Evolutionary conservation across 2,113 vertebrate species (phyloP), one percentile per base, ranked within the genome.

Genomic region (Melierax canorus): DNA sequence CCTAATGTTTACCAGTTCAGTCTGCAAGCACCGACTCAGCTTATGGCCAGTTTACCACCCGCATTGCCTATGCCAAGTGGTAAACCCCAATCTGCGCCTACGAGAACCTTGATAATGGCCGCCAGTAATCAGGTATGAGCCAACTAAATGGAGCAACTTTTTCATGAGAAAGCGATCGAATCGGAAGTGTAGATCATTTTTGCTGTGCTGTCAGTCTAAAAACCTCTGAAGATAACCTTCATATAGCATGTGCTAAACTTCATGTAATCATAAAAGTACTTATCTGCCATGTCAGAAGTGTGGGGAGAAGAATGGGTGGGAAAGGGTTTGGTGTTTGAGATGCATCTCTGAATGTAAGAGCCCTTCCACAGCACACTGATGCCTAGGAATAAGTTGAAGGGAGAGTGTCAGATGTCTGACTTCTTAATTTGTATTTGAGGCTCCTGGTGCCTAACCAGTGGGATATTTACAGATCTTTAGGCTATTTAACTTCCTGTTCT

Each of bases 91-190:
- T 92, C 98, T 98, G 78, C 98, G 38, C 84, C 98, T 63, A 86
- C 98, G 74, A 97, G 98, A 97, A 97, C 99, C 80, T 92, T 99
- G 97, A 97, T 99, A 87, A 94, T 99, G 98, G 98, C 98, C 64
- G 74, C 99, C 60, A 98, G 97, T 97, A 98, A 98, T 93, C 99
- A 99, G 99, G 99, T 99, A 97, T 29, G 96, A 97, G 94, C 95
- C 96, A 95, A 46, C 50, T 83, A 32, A 53, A 69, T 23, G 66
- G 91, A 92, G 82, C 77, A 15, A 81, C 78, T 76, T 92, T 81
- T 82, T 91, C 53, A 90, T 53, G 30, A 92, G 83, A 58, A 68
- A 85, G 67, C 3, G 3, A 14, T 85, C 76, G 29, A 23, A 15
- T 36, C 1, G 0, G 34, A 95, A 59, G 41, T 4, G 27, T 46